A percentile compares a stretch with the other conserved stretches of the same genome.
phyloP scores from a whole-genome alignment of 2,888 invertebrate species.

The Drosophila robusta region DNA sequence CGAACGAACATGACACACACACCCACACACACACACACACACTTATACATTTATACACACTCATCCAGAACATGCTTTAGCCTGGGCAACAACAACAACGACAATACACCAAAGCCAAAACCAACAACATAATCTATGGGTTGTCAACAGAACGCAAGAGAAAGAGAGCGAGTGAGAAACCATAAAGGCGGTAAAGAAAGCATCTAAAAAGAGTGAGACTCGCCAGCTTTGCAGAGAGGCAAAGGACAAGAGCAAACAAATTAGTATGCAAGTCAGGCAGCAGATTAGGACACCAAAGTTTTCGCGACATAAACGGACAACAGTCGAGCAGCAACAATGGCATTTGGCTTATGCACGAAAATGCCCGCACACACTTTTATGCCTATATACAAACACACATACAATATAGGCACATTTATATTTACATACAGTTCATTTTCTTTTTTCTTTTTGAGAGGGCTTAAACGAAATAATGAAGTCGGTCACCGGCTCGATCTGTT shows the following conservation, averaged over 20 bases:
- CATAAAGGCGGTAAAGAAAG: constrained; percentile 63
- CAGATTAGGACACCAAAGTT: constrained; percentile 82
- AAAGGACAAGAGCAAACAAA: constrained; percentile 67
- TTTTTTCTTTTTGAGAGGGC: constrained; percentile 19
- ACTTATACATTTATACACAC: constrained; percentile 15
- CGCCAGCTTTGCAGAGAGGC: constrained; percentile 9
- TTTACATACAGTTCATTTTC: constrained; percentile 17
- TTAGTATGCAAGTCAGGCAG: constrained; percentile 80
- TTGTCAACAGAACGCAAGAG: constrained; percentile 70
- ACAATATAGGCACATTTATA: constrained; percentile 19
- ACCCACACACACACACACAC: constrained; percentile 14
- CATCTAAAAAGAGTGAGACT: constrained; percentile 39
- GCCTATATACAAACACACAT: constrained; percentile 1
- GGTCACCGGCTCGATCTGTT: constrained; percentile 64
- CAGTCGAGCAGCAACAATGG: constrained; percentile 56
- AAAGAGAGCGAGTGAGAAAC: constrained; percentile 13
- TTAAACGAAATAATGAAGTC: constrained; percentile 70
- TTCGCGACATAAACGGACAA: constrained; percentile 79
- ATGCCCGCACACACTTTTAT: constrained; percentile 21
- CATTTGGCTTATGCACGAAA: constrained; percentile 51
- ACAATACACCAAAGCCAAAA: constrained; percentile 57
- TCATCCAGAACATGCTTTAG: constrained; percentile 43
- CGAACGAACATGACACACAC: constrained; percentile 56
- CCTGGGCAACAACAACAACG: constrained; percentile 33
- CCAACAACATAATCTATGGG: constrained; percentile 81